Base-by-base conservation (phyloP, 1,140 invertebrate genomes). In the Caerostris darwini region DNA sequence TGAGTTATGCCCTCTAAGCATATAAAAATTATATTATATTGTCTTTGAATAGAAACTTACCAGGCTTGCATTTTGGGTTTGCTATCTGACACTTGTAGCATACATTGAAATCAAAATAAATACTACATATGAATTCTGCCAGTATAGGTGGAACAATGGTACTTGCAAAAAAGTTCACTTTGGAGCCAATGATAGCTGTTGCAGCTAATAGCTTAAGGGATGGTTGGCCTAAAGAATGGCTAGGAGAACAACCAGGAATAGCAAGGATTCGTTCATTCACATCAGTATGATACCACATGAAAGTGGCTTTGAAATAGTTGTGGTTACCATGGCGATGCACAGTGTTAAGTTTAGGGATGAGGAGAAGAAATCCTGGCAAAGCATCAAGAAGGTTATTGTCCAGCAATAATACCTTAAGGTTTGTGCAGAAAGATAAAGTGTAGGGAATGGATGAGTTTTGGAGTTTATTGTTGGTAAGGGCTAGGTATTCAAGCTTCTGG, bases 251-350 rank as follows among this genome's bases (percentile, higher is more conserved):
- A 5, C 85, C 88, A 71, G 82, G 88, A n/a, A 96, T 92, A 10
- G 95, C 95, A 69, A 96, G 95, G 34, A 96, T 96, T 58, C 96
- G 95, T 57, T 96, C 96, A 91, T 96, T 96, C 5, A 96, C 96
- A 95, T 96, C 96, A 7, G 96, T 96, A 88, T 96, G 96, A 94
- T 97, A 97, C 96, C 96, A 97, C 96, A 97, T 96, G 94, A 97
- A 97, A 7, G 96, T 96, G 14, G 96, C 96, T 94, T 96, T 96
- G 94, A 97, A 97, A 95, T 97, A 97, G 94, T 97, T 97, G 95
- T 96, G 96, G 95, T 97, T 97, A 54, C 96, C 96, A 96, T 97
- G 96, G 34, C 96, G 96, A 96, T 96, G 96, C 12, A 97, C 96
- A 34, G 96, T 96, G 83, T 96, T 95, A 12, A 97, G 95, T 86